These are phyloP conservation scores for Philaethria dido DNA, from an alignment of 2,888 invertebrate species.

Conservation along the genomic window DNA sequence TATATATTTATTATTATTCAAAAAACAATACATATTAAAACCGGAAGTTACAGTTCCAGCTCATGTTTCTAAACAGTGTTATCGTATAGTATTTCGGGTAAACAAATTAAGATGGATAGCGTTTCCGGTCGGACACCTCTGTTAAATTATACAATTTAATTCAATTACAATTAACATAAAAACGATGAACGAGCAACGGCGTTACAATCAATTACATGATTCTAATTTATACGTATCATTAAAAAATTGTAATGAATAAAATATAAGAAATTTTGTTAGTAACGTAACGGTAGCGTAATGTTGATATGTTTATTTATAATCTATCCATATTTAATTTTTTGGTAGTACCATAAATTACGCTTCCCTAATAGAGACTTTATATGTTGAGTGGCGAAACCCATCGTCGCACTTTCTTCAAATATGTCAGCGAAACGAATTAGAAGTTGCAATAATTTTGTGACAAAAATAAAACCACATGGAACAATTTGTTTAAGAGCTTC, in stretches of 20 bases:
- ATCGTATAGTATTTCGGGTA: conserved; percentile 18
- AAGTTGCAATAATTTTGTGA: too few relatives aligned
- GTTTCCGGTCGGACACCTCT: conserved; percentile 35
- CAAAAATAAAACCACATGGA: too few relatives aligned
- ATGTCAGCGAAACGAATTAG: too few relatives aligned
- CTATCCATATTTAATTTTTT: too few relatives aligned
- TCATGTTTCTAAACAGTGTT: conserved; percentile 7
- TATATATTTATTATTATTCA: background rate
- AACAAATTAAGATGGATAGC: conserved; percentile 37
- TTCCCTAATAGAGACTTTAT: too few relatives aligned
- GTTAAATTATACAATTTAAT: conserved; percentile 37
- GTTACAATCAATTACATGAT: conserved; percentile 33
- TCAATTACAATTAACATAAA: conserved; percentile 41
- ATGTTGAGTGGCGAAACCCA: too few relatives aligned
- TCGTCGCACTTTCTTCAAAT: too few relatives aligned
- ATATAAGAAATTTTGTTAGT: background rate
- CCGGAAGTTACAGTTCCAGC: conserved; percentile 3
- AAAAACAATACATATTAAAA: background rate
- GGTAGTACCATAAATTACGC: too few relatives aligned
- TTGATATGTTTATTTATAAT: background rate
- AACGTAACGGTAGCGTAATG: background rate
- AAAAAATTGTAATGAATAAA: conserved; percentile 14
- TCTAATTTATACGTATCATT: conserved; percentile 28
- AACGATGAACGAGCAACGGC: conserved; percentile 31
- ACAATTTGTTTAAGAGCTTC: too few relatives aligned